These are phyloP conservation scores for Steinernema feltiae DNA, from an alignment of 1,140 invertebrate genomes.

Conservation along the genomic window DNA sequence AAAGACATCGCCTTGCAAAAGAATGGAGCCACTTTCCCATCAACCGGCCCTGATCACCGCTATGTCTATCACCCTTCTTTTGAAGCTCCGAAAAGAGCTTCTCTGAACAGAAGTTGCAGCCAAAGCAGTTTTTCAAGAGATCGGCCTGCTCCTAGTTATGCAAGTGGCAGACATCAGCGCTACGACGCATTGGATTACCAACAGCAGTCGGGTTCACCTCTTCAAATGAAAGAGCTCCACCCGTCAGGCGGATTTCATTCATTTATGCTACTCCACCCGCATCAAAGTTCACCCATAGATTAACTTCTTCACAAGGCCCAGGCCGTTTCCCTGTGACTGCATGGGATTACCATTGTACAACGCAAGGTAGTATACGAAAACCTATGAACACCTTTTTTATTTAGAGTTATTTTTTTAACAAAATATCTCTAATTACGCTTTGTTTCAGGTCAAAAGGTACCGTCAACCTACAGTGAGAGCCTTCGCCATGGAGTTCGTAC, in stretches of 20 bases:
- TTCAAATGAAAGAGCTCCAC: not conserved
- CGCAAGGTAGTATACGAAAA: not conserved
- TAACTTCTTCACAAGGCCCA: no score
- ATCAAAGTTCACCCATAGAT: not conserved
- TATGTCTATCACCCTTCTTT: not conserved
- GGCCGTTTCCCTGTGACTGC: not conserved
- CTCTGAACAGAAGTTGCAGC: not conserved
- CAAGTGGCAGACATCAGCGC: not conserved
- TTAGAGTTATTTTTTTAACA: no score
- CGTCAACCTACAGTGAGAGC: not conserved
- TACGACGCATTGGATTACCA: no score
- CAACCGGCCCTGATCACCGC: not conserved
- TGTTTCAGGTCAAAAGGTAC: not conserved
- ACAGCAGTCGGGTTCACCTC: no score
- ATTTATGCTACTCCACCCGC: constrained; percentile 1
- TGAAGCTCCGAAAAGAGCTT: not conserved
- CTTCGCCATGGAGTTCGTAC: not conserved
- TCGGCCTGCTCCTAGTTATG: no score
- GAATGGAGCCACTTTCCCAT: not conserved
- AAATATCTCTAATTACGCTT: not conserved
- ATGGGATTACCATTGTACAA: not conserved
- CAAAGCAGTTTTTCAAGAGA: no score
- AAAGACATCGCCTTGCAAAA: not conserved
- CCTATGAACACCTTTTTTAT: no score
- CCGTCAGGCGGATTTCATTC: not conserved